Evolutionary conservation across 1,140 invertebrate species (phyloP), one percentile per base, ranked within the genome.

Genomic region (Lepidurus arcticus): DNA sequence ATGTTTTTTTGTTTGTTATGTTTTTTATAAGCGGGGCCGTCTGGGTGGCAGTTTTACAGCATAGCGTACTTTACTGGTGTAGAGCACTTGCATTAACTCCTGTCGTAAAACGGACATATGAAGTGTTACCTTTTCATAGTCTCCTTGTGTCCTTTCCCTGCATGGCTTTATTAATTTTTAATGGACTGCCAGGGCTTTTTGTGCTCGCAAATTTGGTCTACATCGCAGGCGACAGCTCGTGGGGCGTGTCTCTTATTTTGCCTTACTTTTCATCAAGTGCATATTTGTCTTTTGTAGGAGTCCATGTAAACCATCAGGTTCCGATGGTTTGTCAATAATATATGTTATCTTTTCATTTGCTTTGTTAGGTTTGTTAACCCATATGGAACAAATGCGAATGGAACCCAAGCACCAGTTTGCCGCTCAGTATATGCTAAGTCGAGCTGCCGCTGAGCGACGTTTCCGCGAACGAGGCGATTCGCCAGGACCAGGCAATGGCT

Each of bases 331-430:
- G 34, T 16, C 5, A 42, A 13, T 75, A 42, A 7, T 75, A 5
- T 4, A 75, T 75, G 74, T 9, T 77, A 78, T 77, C 79, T 42
- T 75, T 81, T 75, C 80, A 80, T 78, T 81, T 65, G 53, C 16
- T 16, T 65, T 83, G 84, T 45, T 86, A 96, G 95, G 94, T 84
- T 88, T 97, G 42, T 88, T 97, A 76, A 93, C 92, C 80, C 95
- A 97, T 84, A 96, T 97, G 94, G 95, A 97, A 84, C 94, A 96
- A 83, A 96, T 96, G 95, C 90, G 94, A 82, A 96, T 96, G 94
- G 94, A 97, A 86, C 94, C 94, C 3, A 97, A 96, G 86, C 94
- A 96, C 88, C 94, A 96, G 84, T 96, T 96, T 83, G 94, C 94
- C 44, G 94, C 95, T 42, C 94, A 97, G 84, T 96, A 96, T 84